These are phyloP conservation scores for Eubasilissa splendida DNA, from an alignment of 2,888 invertebrate genomes.

Conservation along the genomic window DNA sequence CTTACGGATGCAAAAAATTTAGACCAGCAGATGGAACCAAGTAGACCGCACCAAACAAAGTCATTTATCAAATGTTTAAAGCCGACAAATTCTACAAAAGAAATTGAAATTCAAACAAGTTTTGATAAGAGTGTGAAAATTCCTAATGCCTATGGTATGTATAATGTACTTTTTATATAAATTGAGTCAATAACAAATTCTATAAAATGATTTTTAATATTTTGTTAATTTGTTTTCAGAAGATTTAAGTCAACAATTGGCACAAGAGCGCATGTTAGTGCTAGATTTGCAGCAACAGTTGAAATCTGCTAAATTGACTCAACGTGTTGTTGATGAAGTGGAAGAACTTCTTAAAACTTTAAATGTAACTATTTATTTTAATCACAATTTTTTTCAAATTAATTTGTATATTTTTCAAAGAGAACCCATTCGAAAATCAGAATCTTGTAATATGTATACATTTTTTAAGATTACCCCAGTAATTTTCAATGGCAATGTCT, in stretches of 20 bases:
- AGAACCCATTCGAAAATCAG: too few relatives aligned
- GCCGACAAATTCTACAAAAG: background rate
- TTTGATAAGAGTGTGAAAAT: background rate
- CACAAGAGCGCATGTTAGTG: conserved; percentile 47
- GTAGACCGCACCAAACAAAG: too few relatives aligned
- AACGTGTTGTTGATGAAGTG: conserved; percentile 47
- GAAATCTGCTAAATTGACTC: conserved; percentile 39
- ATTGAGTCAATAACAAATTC: background rate
- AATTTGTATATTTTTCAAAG: too few relatives aligned
- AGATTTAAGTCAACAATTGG: conserved; percentile 42
- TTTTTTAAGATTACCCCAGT: too few relatives aligned
- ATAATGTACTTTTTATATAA: background rate
- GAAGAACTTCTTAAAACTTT: conserved; percentile 36
- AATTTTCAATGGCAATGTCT: too few relatives aligned
- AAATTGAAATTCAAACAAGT: conserved; percentile 29
- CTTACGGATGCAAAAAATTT: too few relatives aligned
- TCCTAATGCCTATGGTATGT: background rate
- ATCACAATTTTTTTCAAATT: too few relatives aligned
- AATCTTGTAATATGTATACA: too few relatives aligned
- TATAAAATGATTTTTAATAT: background rate
- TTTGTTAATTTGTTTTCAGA: conserved; percentile 40
- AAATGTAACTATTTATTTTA: conserved; percentile 31
- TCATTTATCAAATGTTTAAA: background rate
- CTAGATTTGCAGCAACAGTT: conserved; percentile 51
- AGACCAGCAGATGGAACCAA: too few relatives aligned